Conservation (phyloP, 2,113 vertebrate genomes). For the Sebastes fasciatus region DNA sequence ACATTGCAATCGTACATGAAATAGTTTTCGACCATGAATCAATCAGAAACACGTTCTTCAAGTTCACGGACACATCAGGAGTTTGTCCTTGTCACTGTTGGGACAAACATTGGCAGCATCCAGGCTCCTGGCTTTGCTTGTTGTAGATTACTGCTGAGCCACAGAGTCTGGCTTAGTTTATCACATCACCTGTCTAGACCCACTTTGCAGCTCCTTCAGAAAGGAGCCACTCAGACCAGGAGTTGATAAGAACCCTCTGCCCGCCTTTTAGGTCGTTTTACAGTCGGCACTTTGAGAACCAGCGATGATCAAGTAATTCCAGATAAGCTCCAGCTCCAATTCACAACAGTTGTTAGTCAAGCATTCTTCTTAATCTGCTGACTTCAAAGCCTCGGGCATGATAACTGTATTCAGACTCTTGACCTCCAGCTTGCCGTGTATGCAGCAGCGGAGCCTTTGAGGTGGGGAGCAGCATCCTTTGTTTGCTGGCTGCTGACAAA, state of each 20-base stretch:
- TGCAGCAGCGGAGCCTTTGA: slow-evolving; percentile 63
- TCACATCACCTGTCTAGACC: slow-evolving; percentile 66
- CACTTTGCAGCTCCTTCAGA: slow-evolving; percentile 66
- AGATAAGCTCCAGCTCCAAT: slow-evolving; percentile 71
- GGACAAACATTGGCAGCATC: slow-evolving; percentile 31
- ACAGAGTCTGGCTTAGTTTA: slow-evolving; percentile 50
- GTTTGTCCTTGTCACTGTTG: slow-evolving; percentile 24
- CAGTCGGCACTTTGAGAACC: slow-evolving; percentile 46
- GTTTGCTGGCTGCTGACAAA: slow-evolving; percentile 71
- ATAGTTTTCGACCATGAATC: not conserved
- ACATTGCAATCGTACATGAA: not conserved
- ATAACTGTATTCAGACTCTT: slow-evolving; percentile 73
- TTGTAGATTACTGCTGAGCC: slow-evolving; percentile 47
- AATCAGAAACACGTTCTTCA: slow-evolving; percentile 14
- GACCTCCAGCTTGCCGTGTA: slow-evolving; percentile 66
- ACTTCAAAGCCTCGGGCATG: slow-evolving; percentile 70
- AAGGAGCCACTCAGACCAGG: slow-evolving; percentile 37
- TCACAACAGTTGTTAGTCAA: slow-evolving; percentile 57
- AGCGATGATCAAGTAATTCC: slow-evolving; percentile 52
- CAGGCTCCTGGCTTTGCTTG: slow-evolving; percentile 37
- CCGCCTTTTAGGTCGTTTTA: slow-evolving; percentile 48
- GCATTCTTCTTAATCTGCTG: slow-evolving; percentile 55
- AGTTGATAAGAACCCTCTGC: slow-evolving; percentile 58
- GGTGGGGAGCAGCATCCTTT: slow-evolving; percentile 76
- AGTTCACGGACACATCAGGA: slow-evolving; percentile 9